Conservation (phyloP, 2,113 vertebrate species). For the Capreolus pygargus region DNA sequence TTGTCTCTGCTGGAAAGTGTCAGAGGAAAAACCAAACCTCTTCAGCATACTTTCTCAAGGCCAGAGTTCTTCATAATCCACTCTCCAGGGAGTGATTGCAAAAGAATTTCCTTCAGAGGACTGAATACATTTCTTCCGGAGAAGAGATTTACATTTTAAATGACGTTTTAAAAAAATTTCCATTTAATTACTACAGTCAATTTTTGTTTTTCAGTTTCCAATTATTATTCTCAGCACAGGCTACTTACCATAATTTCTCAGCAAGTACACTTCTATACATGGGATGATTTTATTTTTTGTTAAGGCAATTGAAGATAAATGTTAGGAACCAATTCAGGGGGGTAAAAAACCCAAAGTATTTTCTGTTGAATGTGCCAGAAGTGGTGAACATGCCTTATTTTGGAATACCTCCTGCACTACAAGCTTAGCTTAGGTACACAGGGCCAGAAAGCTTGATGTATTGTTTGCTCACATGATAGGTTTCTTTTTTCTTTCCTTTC, state of each 20-base stretch:
- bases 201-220: constrained; percentile 11
- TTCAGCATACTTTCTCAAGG: neutral
- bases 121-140: neutral
- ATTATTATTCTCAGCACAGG: neutral
- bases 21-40: neutral
- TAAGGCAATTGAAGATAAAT: neutral
- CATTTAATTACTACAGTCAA: constrained; percentile 4
- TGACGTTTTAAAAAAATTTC: neutral
- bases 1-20: neutral
- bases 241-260: neutral
- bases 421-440: neutral
- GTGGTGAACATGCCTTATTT: neutral
- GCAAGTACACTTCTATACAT: neutral
- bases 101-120: constrained; percentile 14
- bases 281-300: neutral
- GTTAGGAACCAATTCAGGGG: neutral
- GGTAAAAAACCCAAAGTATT: neutral
- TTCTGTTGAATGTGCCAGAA: neutral
- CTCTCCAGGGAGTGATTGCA: neutral
- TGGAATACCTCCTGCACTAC: neutral
- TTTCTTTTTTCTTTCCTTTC: neutral
- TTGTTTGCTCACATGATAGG: neutral
- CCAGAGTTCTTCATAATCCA: neutral
- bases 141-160: constrained; percentile 26
- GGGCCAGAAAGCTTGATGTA: neutral